A percentile compares a stretch with the other conserved stretches of the same genome.
phyloP scores from a whole-genome alignment of 1,140 invertebrate species.

The Colletes gigas region DNA sequence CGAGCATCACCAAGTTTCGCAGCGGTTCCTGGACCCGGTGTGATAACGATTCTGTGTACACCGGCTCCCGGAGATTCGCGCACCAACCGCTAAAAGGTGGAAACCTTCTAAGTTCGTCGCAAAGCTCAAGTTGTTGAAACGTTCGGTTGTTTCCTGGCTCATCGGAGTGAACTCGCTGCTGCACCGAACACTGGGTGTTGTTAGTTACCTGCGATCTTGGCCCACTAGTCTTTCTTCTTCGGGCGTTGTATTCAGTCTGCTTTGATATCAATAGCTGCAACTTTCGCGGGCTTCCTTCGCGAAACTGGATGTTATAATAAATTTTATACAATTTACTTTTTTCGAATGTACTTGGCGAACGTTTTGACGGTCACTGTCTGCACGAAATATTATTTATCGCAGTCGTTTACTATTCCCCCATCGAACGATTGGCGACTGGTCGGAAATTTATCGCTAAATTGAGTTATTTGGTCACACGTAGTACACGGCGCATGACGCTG shows the following conservation, averaged over 20 bases:
- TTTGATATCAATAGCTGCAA: no score
- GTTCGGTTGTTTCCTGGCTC: constrained; percentile 3
- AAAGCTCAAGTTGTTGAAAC: background rate
- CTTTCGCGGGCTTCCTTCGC: no score
- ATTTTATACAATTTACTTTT: background rate
- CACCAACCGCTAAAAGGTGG: constrained; percentile 12
- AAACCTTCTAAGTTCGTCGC: background rate
- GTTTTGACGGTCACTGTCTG: background rate
- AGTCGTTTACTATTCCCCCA: background rate
- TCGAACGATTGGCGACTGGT: background rate
- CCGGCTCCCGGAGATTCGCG: constrained; percentile 14
- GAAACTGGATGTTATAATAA: no score
- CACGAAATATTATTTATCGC: background rate
- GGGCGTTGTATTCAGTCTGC: no score
- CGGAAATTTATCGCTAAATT: background rate
- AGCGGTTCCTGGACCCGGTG: constrained; percentile 14
- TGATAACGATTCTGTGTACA: constrained; percentile 43
- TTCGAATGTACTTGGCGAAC: background rate
- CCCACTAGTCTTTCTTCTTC: no score
- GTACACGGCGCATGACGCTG: background rate
- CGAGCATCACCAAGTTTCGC: constrained; percentile 21
- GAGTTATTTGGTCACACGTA: background rate
- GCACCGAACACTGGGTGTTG: background rate
- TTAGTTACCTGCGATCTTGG: background rate
- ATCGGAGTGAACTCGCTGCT: constrained; percentile 6